phyloP scores from a whole-genome alignment of 2,113 vertebrate species.

The Zosterops hypoxanthus region DNA sequence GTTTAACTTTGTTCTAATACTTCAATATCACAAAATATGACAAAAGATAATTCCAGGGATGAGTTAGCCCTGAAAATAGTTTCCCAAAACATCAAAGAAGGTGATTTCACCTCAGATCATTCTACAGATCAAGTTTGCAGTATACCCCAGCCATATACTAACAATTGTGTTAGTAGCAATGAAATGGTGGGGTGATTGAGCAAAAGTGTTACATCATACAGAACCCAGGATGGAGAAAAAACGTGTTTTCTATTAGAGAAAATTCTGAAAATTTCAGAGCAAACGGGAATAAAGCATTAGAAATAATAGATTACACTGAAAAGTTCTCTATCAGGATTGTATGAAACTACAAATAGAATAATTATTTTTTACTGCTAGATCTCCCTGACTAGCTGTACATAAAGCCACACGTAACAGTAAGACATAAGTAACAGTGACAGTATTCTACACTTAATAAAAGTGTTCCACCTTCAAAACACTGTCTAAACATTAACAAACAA shows the following conservation, averaged over 20 bases:
- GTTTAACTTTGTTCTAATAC: conserved; percentile 24
- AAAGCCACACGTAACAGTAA: not conserved
- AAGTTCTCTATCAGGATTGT: not conserved
- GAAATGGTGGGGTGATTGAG: not conserved
- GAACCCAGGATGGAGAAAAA: not conserved
- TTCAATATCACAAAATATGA: conserved; percentile 39
- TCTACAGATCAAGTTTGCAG: not conserved
- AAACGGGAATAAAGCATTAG: not conserved
- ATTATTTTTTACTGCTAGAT: not conserved
- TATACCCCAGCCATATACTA: not conserved
- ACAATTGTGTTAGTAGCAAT: not conserved
- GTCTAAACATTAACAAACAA: not conserved
- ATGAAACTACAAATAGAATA: not conserved
- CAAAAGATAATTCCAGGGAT: conserved; percentile 19
- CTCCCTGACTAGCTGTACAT: not conserved
- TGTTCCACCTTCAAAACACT: not conserved
- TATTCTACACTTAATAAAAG: not conserved
- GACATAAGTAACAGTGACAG: not conserved
- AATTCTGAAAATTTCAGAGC: not conserved
- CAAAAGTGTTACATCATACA: not conserved
- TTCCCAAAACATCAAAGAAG: conserved; percentile 25
- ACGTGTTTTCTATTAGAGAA: not conserved
- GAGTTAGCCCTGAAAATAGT: not conserved
- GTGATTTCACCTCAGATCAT: not conserved
- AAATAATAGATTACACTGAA: not conserved